A percentile compares a stretch with the other conserved stretches of the same genome.
Conservation (phyloP, 2,113 vertebrate species). For the Nycticryphes semicollaris region DNA sequence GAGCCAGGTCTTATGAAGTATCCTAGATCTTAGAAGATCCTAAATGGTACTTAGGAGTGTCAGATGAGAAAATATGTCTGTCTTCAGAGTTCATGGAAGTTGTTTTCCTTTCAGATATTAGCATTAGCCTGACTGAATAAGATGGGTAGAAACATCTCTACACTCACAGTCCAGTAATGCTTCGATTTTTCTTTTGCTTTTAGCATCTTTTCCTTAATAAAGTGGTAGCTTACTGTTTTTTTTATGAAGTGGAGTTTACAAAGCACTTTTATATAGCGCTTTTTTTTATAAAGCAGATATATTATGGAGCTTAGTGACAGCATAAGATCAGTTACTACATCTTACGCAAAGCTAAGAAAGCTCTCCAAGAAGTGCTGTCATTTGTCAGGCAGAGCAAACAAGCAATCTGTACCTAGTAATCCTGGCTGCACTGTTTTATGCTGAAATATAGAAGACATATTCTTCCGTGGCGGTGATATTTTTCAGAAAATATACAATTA, state of each 20-base stretch:
- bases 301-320: background rate
- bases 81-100: slow-evolving; percentile 14
- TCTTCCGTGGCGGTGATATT: background rate
- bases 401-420: background rate
- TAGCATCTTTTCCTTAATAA: slow-evolving; percentile 42
- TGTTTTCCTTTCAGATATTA: background rate
- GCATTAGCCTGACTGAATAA: background rate
- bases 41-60: background rate
- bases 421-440: background rate
- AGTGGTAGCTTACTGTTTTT: background rate
- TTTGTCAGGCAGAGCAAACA: slow-evolving; percentile 5
- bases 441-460: background rate
- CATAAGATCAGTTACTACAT: slow-evolving; percentile 16
- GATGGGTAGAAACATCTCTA: slow-evolving; percentile 9
- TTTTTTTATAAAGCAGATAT: background rate
- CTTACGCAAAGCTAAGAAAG: slow-evolving; percentile 42
- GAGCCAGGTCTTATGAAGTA: background rate
- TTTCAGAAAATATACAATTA: background rate
- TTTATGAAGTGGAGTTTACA: slow-evolving; percentile 26
- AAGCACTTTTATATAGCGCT: background rate
- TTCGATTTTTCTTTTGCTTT: slow-evolving; percentile 38
- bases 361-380: background rate
- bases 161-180: background rate
- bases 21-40: background rate
- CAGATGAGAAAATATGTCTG: background rate